Evolutionary conservation across 2,888 invertebrate species (phyloP).

Genomic region (Gari tellinella): DNA sequence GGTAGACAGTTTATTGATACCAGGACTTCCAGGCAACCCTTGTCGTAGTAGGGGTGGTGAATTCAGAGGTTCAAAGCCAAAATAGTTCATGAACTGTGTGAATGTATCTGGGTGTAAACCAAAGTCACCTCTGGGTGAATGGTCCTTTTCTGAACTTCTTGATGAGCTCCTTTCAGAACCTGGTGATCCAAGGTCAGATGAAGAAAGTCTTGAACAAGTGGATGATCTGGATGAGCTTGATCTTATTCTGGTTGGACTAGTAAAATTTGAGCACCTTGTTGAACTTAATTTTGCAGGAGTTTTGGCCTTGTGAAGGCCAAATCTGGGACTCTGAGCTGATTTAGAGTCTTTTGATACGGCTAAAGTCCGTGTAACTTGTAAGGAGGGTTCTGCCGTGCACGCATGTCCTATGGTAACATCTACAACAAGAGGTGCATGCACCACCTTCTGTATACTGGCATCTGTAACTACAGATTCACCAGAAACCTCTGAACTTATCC

Average conservation of each 20-base stretch:
- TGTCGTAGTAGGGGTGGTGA: slow-evolving; percentile 34
- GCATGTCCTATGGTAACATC: no score
- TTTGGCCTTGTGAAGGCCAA: no score
- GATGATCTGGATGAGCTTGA: slow-evolving; percentile 31
- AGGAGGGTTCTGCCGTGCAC: no score
- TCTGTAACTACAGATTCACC: no score
- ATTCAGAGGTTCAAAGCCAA: slow-evolving; percentile 29
- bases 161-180: slow-evolving; percentile 30
- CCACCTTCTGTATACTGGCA: no score
- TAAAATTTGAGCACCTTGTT: not conserved
- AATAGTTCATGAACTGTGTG: slow-evolving; percentile 40
- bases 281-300: no score
- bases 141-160: slow-evolving; percentile 18
- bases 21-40: slow-evolving; percentile 15
- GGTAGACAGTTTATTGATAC: slow-evolving; percentile 13
- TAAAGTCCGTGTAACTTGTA: no score
- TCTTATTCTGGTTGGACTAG: slow-evolving; percentile 28
- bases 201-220: slow-evolving; percentile 18
- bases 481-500: no score
- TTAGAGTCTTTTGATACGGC: no score
- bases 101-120: slow-evolving; percentile 24
- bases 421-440: no score
- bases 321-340: no score
- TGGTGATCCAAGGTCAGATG: slow-evolving; percentile 21
- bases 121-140: slow-evolving; percentile 23